A percentile compares a stretch with the other conserved stretches of the same genome.
These are phyloP conservation scores for Pachyuromys duprasi DNA, from an alignment of 2,797 vertebrate genomes.

Conservation along the genomic window DNA sequence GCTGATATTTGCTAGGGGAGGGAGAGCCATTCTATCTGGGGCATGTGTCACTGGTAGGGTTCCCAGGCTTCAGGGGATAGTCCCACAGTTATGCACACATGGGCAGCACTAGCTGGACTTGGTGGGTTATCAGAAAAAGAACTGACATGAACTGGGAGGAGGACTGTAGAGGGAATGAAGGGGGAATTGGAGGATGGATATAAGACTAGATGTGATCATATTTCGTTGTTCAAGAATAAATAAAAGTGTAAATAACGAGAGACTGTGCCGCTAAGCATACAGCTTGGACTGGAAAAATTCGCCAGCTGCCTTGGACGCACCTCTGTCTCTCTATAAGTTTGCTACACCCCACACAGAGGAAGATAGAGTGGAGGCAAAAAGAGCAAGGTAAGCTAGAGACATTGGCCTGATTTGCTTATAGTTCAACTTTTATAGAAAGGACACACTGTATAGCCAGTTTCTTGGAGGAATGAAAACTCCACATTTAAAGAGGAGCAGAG, in stretches of 20 bases:
- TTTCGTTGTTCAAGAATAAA: neutral
- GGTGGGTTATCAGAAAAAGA: neutral
- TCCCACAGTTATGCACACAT: too few species aligned
- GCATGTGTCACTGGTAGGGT: neutral
- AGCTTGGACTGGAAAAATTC: neutral
- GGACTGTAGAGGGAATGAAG: neutral
- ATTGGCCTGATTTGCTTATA: neutral
- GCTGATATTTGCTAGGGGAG: neutral
- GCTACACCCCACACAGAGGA: neutral
- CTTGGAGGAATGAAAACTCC: neutral
- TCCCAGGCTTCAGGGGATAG: neutral
- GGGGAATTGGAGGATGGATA: neutral
- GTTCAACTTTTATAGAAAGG: too few species aligned
- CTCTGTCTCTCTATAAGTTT: neutral
- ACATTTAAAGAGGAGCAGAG: neutral
- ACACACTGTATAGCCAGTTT: too few species aligned
- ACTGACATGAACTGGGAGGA: too few species aligned
- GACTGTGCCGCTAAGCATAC: neutral
- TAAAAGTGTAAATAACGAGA: neutral
- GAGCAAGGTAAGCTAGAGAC: neutral
- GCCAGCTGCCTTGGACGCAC: neutral
- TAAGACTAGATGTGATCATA: neutral
- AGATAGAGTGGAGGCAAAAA: neutral
- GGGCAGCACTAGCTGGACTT: neutral
- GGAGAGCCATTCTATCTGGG: neutral